phyloP scores from a whole-genome alignment of 1,140 invertebrate genomes.

The Temnothorax curvispinosus region DNA sequence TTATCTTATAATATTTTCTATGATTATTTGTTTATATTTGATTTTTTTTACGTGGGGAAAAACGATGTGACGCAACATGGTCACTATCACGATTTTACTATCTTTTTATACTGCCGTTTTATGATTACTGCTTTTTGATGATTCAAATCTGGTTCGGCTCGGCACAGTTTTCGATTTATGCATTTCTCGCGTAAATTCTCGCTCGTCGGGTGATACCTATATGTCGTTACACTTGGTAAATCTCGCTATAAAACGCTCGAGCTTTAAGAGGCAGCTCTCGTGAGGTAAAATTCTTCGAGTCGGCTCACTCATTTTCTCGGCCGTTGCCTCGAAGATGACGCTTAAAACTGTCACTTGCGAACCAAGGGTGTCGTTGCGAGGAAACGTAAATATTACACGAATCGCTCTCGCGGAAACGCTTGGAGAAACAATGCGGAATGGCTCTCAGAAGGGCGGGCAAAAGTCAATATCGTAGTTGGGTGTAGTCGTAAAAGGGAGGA shows the following conservation, averaged over 20 bases:
- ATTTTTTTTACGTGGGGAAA: not conserved
- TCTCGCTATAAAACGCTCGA: slow-evolving; percentile 4
- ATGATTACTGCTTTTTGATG: not conserved
- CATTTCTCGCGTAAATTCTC: not conserved
- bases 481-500: slow-evolving; percentile 41
- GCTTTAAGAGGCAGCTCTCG: slow-evolving; percentile 7
- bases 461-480: slow-evolving; percentile 35
- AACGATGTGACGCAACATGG: not conserved
- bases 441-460: slow-evolving; percentile 25
- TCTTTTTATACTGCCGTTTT: not conserved
- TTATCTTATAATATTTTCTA: not conserved
- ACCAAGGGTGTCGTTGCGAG: slow-evolving; percentile 24
- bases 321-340: slow-evolving; percentile 32
- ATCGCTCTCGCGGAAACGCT: slow-evolving; percentile 14
- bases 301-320: slow-evolving; percentile 23
- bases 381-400: slow-evolving; percentile 51
- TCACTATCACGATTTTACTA: not conserved
- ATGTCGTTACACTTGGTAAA: not conserved
- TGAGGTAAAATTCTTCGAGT: slow-evolving; percentile 13
- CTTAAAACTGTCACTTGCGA: slow-evolving; percentile 39
- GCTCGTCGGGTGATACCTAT: not conserved
- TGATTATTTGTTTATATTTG: not conserved
- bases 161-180: not conserved
- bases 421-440: slow-evolving; percentile 53
- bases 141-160: not conserved